phyloP scores from a whole-genome alignment of 92 coral and sea anemone species.

The Blastomussa wellsi region DNA sequence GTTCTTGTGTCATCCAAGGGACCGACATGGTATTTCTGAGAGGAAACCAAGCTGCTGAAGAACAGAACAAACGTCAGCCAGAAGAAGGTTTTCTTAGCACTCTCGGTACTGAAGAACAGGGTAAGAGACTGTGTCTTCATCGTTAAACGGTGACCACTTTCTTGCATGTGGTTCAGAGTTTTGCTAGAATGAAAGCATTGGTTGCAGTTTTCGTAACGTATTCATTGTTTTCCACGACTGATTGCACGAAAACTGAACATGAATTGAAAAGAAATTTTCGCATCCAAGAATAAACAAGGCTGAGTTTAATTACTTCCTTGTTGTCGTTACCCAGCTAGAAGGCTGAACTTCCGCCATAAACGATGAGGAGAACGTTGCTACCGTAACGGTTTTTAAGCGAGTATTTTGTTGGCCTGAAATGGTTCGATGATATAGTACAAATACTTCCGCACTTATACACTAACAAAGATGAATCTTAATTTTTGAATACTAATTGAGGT shows the following conservation, averaged over 20 bases:
- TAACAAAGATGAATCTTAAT: too few relatives aligned
- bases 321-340: not conserved
- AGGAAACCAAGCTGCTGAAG: not conserved
- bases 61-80: not conserved
- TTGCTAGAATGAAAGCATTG: not conserved
- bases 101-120: not conserved
- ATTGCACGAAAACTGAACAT: not conserved
- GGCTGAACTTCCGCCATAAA: not conserved
- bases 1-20: conserved; percentile 16
- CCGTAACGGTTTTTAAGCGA: too few relatives aligned
- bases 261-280: not conserved
- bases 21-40: conserved; percentile 15
- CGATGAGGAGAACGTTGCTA: too few relatives aligned
- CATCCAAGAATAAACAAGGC: too few relatives aligned
- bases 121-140: not conserved
- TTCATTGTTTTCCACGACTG: not conserved
- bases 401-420: too few relatives aligned
- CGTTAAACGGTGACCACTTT: not conserved
- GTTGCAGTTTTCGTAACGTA: not conserved
- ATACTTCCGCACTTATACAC: too few relatives aligned
- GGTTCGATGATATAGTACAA: too few relatives aligned
- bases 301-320: not conserved
- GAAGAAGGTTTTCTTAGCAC: not conserved
- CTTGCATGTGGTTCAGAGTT: not conserved
- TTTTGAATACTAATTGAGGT: not conserved